These are phyloP conservation scores for Tetramorium parvispinum DNA, from an alignment of 1,140 invertebrate species.

Conservation along the genomic window DNA sequence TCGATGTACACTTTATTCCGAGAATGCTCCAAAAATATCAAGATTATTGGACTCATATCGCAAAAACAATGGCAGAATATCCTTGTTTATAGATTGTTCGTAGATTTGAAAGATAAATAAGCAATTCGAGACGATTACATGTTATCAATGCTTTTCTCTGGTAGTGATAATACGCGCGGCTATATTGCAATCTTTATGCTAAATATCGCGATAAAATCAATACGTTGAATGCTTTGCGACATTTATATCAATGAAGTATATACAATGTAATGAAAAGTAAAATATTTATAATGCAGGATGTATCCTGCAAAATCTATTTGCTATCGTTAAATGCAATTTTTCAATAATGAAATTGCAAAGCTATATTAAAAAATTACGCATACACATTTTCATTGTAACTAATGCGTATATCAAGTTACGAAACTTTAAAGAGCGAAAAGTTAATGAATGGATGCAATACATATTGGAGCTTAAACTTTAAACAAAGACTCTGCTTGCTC, in stretches of 20 bases:
- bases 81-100: slow-evolving; percentile 26
- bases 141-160: slow-evolving; percentile 48
- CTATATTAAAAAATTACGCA: background rate
- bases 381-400: background rate
- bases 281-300: background rate
- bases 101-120: slow-evolving; percentile 39
- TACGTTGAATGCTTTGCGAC: background rate
- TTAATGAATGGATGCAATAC: background rate
- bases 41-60: background rate
- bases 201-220: background rate
- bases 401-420: background rate
- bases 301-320: background rate
- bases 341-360: background rate
- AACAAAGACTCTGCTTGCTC: background rate
- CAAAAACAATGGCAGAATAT: background rate
- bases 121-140: slow-evolving; percentile 23
- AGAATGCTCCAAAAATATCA: background rate
- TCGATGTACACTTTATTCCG: background rate
- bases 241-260: background rate
- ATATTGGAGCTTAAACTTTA: background rate
- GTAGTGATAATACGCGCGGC: background rate
- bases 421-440: background rate
- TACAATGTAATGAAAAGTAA: background rate
- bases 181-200: background rate
- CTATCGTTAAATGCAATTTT: background rate